A percentile compares a stretch with the other conserved stretches of the same genome.
Conservation (phyloP, 1,140 invertebrate species). For the Microplitis mediator region DNA sequence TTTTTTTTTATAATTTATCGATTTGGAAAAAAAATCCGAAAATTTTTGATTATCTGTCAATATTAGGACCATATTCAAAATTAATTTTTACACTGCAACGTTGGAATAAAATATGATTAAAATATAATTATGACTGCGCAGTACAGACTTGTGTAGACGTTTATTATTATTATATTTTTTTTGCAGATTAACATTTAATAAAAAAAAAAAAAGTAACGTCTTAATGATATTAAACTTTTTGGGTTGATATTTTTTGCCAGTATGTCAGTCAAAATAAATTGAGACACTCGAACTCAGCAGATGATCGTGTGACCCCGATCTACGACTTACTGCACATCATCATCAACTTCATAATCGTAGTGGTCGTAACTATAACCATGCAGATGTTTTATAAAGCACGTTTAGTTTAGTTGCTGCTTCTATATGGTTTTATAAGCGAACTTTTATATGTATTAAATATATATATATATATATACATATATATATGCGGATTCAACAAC, state of each 20-base stretch:
- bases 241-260: background rate
- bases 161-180: background rate
- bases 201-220: background rate
- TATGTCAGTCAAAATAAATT: constrained; percentile 16
- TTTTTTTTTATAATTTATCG: too few species aligned
- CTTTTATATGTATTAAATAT: constrained; percentile 3
- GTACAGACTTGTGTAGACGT: too few species aligned
- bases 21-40: too few species aligned
- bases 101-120: too few species aligned
- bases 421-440: constrained; percentile 2
- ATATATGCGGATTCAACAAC: constrained; percentile 15
- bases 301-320: constrained; percentile 24
- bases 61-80: too few species aligned
- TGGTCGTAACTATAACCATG: background rate
- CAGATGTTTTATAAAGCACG: constrained; percentile 15
- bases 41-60: too few species aligned
- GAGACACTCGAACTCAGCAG: constrained; percentile 4
- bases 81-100: too few species aligned
- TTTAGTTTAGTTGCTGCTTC: too few species aligned
- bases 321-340: background rate
- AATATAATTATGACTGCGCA: too few species aligned
- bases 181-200: background rate
- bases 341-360: too few species aligned
- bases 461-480: constrained; percentile 11
- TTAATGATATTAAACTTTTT: background rate